Conservation (phyloP, 1,140 invertebrate genomes). For the Magallana ariakensis region DNA sequence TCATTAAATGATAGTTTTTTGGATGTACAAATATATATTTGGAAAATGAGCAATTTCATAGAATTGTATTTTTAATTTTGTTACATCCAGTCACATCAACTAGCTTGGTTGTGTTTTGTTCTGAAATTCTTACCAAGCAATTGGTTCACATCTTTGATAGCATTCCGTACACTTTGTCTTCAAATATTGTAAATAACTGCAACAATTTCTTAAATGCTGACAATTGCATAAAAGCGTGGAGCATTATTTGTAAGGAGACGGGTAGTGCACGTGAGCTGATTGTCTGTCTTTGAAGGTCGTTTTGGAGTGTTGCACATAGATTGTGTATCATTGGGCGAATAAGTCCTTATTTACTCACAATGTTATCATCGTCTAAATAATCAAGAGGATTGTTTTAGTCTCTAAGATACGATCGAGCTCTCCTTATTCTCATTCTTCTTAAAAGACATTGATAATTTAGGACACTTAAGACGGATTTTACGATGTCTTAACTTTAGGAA, state of each 20-base stretch:
- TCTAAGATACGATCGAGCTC: background rate
- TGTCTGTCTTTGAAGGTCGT: background rate
- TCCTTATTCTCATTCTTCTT: background rate
- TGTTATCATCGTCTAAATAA: background rate
- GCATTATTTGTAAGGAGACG: background rate
- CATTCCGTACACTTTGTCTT: background rate
- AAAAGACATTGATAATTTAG: background rate
- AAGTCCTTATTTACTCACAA: background rate
- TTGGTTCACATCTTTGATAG: background rate
- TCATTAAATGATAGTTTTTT: constrained; percentile 51
- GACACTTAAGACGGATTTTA: background rate
- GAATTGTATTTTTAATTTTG: constrained; percentile 26
- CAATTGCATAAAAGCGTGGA: background rate
- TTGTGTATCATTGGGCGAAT: background rate
- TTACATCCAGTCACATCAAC: background rate
- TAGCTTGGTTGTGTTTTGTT: constrained; percentile 18
- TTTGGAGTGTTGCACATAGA: background rate
- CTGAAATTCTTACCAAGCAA: background rate
- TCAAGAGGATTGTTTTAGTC: background rate
- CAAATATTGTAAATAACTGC: background rate
- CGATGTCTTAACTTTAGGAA: background rate
- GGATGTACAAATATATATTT: constrained; percentile 44
- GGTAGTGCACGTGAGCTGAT: background rate
- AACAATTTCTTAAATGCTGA: background rate
- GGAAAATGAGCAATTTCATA: constrained; percentile 41